phyloP scores from a whole-genome alignment of 2,113 vertebrate genomes.

The Phalacrocorax pelagicus region DNA sequence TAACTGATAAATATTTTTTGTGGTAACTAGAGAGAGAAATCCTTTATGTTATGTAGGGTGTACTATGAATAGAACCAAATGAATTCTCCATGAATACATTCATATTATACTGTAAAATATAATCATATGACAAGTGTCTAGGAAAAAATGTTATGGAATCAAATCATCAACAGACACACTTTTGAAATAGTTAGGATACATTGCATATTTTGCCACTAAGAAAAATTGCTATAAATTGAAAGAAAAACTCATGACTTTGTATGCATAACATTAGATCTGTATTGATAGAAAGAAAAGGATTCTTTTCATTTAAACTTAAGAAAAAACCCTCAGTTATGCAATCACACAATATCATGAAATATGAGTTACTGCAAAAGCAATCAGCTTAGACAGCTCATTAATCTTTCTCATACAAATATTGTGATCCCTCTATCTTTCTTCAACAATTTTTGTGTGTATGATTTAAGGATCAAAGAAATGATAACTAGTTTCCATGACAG shows the following conservation, averaged over 20 bases:
- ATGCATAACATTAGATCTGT: not conserved
- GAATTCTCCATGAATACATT: slow-evolving; percentile 8
- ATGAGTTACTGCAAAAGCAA: not conserved
- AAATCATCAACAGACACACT: slow-evolving; percentile 2
- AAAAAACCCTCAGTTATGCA: not conserved
- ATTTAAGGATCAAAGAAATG: slow-evolving; percentile 36
- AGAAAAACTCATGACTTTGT: not conserved
- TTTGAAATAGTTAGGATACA: not conserved
- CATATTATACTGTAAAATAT: slow-evolving; percentile 59
- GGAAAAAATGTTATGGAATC: not conserved
- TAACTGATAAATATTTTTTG: slow-evolving; percentile 2
- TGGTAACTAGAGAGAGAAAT: not conserved
- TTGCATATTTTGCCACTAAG: not conserved
- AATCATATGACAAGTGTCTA: slow-evolving; percentile 43
- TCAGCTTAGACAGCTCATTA: slow-evolving; percentile 29
- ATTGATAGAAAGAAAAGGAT: not conserved
- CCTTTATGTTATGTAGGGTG: not conserved
- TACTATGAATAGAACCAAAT: slow-evolving; percentile 41
- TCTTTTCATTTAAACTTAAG: not conserved
- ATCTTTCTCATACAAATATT: slow-evolving; percentile 33
- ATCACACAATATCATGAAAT: slow-evolving; percentile 18
- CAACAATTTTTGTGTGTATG: not conserved
- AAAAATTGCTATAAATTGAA: slow-evolving; percentile 25
- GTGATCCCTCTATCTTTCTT: slow-evolving; percentile 22
- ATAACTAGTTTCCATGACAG: slow-evolving; percentile 29